A percentile compares a stretch with the other conserved stretches of the same genome.
Evolutionary conservation across 2,113 vertebrate genomes (phyloP).

Genomic region (Ivindomyrus marchei): DNA sequence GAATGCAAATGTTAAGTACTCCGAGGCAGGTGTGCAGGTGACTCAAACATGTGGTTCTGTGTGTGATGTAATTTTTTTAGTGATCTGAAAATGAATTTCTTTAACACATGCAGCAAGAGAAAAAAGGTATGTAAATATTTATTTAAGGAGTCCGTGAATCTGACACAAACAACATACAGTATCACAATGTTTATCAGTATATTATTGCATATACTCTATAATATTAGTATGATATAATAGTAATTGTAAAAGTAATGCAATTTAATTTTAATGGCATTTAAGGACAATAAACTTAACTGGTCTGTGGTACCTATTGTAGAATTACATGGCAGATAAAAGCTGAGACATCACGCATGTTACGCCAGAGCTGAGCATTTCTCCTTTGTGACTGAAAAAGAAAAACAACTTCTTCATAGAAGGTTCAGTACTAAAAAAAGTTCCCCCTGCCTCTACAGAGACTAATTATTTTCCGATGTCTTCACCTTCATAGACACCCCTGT

Average conservation of each 20-base stretch:
- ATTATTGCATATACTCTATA: background rate
- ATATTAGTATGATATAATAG: background rate
- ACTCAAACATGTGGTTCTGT: background rate
- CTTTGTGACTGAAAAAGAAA: conserved; percentile 24
- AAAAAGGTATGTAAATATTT: background rate
- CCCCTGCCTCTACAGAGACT: conserved; percentile 46
- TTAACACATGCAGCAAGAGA: background rate
- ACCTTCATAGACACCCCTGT: conserved; percentile 28
- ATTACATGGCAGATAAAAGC: conserved; percentile 12
- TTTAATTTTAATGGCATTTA: background rate
- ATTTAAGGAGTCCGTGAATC: background rate
- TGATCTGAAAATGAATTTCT: background rate
- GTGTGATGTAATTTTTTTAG: background rate
- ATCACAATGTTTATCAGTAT: background rate
- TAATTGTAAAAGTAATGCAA: background rate
- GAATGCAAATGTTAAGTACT: background rate
- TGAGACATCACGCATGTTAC: conserved; percentile 32
- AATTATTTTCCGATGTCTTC: conserved; percentile 55
- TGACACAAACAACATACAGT: background rate
- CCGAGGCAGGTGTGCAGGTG: background rate
- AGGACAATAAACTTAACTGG: background rate
- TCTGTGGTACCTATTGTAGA: background rate
- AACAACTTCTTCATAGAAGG: conserved; percentile 28
- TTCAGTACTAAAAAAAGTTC: conserved; percentile 16
- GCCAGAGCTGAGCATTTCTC: conserved; percentile 29